A percentile compares a stretch with the other conserved stretches of the same genome.
phyloP scores from a whole-genome alignment of 2,797 vertebrate genomes.

The Martes flavigula region DNA sequence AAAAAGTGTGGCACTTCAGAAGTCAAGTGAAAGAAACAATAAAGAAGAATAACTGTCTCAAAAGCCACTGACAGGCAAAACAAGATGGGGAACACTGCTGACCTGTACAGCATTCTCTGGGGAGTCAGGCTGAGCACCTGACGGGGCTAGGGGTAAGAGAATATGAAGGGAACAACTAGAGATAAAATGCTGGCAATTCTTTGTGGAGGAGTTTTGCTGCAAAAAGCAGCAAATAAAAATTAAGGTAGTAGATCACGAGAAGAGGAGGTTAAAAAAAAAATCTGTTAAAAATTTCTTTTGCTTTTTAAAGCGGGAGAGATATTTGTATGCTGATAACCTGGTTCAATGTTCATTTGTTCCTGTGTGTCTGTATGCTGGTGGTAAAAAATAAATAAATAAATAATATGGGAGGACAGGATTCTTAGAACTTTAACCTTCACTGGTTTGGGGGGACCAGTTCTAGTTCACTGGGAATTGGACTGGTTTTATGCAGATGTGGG shows the following conservation, averaged over 20 bases:
- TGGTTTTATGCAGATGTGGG: background rate
- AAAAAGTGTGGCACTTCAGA: background rate
- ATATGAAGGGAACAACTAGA: background rate
- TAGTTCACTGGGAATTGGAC: background rate
- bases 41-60: too few species aligned
- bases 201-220: background rate
- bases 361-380: background rate
- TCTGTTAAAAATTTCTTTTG: background rate
- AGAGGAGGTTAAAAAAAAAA: background rate
- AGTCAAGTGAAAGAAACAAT: background rate
- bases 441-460: background rate
- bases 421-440: background rate
- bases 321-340: background rate
- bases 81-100: background rate
- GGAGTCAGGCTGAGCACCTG: background rate
- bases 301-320: background rate
- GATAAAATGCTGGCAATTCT: background rate
- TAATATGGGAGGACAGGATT: background rate
- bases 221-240: background rate
- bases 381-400: background rate
- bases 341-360: background rate
- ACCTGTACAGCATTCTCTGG: accelerated
- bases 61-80: background rate
- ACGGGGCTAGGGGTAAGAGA: background rate
- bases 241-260: background rate